Percentiles rank a stretch among this genome's conserved stretches.
Evolutionary conservation across 1,140 invertebrate species (phyloP).

Genomic region (Galendromus occidentalis): DNA sequence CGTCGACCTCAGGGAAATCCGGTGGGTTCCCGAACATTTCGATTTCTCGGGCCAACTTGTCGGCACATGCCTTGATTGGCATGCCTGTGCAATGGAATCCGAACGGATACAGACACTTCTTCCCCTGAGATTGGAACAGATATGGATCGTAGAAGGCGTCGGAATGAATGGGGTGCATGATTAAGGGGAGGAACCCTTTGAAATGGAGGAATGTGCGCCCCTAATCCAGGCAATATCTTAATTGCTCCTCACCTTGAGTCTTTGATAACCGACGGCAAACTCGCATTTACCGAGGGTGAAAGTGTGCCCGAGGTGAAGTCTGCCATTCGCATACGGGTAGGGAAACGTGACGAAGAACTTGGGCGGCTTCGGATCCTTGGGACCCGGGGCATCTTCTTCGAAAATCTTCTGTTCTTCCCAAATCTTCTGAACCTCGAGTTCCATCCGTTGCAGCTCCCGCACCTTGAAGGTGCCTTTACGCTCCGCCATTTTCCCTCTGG

Average conservation of each 20-base stretch:
- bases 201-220: too few relatives aligned
- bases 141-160: too few relatives aligned
- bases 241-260: conserved; percentile 37
- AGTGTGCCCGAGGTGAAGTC: conserved; percentile 88
- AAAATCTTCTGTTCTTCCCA: conserved; percentile 61
- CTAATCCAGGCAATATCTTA: too few relatives aligned
- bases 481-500: conserved; percentile 29
- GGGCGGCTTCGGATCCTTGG: conserved; percentile 32
- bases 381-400: conserved; percentile 22
- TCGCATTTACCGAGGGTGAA: conserved; percentile 95
- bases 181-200: too few relatives aligned
- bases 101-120: conserved; percentile 84
- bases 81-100: conserved; percentile 97
- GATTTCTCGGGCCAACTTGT: conserved; percentile 88
- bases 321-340: conserved; percentile 98
- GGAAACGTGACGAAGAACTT: conserved; percentile 92
- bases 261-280: conserved; percentile 76
- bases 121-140: conserved; percentile 36
- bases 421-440: conserved; percentile 51
- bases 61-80: conserved; percentile 91
- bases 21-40: conserved; percentile 80
- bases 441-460: conserved; percentile 66
- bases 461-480: conserved; percentile 83
- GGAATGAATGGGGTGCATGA: too few relatives aligned
- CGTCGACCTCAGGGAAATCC: conserved; percentile 49